Conservation (phyloP, 2,888 invertebrate species). For the Leuctra nigra region DNA sequence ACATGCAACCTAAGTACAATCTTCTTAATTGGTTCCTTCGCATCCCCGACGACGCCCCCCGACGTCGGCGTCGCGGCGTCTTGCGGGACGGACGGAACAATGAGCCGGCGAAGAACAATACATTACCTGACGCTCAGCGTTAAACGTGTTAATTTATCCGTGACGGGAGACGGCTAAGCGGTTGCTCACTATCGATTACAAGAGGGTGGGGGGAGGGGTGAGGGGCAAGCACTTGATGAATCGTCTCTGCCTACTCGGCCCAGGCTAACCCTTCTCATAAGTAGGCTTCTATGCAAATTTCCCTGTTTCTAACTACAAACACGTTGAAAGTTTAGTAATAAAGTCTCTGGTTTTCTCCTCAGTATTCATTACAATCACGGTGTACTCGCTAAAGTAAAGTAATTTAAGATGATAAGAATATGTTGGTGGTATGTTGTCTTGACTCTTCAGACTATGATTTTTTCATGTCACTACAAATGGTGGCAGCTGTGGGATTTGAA, state of each 20-base stretch:
- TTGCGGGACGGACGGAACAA: not conserved
- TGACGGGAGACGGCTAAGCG: not conserved
- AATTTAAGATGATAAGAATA: no score
- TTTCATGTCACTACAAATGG: no score
- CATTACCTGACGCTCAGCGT: constrained; percentile 12
- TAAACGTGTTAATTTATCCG: constrained; percentile 22
- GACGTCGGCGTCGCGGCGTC: not conserved
- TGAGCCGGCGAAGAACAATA: constrained; percentile 4
- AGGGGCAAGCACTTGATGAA: not conserved
- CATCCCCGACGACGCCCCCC: no score
- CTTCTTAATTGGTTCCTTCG: no score
- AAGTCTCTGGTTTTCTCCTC: no score
- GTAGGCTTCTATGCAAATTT: not conserved
- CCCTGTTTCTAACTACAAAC: not conserved
- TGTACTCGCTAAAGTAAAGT: no score
- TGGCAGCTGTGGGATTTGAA: no score
- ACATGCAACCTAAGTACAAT: no score
- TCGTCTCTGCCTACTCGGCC: not conserved
- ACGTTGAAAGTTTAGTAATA: not conserved
- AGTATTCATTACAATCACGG: no score
- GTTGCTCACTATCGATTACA: constrained; percentile 5
- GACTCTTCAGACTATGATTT: no score
- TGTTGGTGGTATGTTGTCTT: no score
- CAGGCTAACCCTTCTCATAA: not conserved
- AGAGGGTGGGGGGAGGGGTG: no score